Evolutionary conservation across 2,888 invertebrate genomes (phyloP), one percentile per base, ranked within the genome.

Genomic region (Polylopha cassiicola): DNA sequence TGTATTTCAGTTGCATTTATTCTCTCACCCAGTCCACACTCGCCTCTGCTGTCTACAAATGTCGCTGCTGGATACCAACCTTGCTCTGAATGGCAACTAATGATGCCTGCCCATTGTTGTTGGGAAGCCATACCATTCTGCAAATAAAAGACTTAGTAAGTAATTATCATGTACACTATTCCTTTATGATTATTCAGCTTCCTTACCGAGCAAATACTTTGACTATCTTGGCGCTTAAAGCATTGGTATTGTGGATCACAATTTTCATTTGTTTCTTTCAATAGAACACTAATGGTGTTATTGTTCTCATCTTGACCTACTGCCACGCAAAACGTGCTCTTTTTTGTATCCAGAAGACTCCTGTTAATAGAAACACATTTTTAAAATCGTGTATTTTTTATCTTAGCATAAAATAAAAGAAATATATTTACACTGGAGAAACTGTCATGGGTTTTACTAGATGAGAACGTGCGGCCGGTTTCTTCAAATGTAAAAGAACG

Each of bases 21-120:
- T 3, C 55, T 66, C 7, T 68, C 65, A 21, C 64, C 59, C 28
- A 89, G 77, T 3, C 87, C 87, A 52, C 90, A 91, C 37, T 77
- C 87, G 18, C 89, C 88, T 51, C 84, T 74, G 23, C 82, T 77
- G 38, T 89, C 89, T 7, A 86, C 75, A 55, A 90, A 93, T 4
- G 91, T 80, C 0, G 92, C 91, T 3, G 89, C 87, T 0, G 93
- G 92, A 64, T 90, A 91, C 93, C 93, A 94, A 10, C 90, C 91
- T 17, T 70, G 71, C 3, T 81, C 76, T 5, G 88, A 85, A 24
- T 89, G 88, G 55, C 94, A 94, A 22, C 89, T 89, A 8, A 94
- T 86, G 10, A 89, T 86, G 16, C 93, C 93, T 47, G 88, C 89
- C 90, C 91, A 92, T 17, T 77, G 65, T 1, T 58, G 65, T 22